These are phyloP conservation scores for Cladopsammia gracilis DNA, from an alignment of 64 coral and sea anemone genomes.

Conservation along the genomic window DNA sequence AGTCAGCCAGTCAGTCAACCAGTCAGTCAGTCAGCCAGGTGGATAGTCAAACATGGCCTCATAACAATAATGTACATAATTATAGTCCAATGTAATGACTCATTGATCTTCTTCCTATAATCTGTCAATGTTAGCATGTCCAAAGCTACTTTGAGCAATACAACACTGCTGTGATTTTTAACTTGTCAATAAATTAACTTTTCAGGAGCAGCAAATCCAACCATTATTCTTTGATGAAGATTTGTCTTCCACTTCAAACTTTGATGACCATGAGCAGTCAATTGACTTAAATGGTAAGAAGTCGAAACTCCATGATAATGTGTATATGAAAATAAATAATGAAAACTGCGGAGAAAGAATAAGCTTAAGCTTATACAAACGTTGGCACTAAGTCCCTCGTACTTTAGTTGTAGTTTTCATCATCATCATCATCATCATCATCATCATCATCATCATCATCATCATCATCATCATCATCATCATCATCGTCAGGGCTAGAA, in stretches of 20 bases:
- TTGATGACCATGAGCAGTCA: slow-evolving; percentile 82
- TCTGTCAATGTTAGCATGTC: not conserved
- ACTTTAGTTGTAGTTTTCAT: no score
- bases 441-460: no score
- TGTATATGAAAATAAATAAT: no score
- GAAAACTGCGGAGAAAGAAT: no score
- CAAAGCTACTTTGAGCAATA: not conserved
- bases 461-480: no score
- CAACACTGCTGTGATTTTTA: not conserved
- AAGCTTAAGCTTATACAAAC: no score
- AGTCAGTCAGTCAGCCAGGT: not conserved
- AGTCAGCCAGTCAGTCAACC: not conserved
- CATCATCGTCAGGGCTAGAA: no score
- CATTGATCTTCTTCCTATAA: not conserved
- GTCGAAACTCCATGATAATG: not conserved
- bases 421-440: no score
- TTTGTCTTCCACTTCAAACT: slow-evolving; percentile 76
- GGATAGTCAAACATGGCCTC: no score
- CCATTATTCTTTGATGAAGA: slow-evolving; percentile 95
- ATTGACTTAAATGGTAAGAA: slow-evolving; percentile 79
- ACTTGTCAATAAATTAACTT: not conserved
- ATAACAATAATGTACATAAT: no score
- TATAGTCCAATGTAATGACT: no score
- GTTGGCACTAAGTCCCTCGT: no score
- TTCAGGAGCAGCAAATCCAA: slow-evolving; percentile 83